Conservation (phyloP, 2,113 vertebrate genomes). For the Myotis davidii region DNA sequence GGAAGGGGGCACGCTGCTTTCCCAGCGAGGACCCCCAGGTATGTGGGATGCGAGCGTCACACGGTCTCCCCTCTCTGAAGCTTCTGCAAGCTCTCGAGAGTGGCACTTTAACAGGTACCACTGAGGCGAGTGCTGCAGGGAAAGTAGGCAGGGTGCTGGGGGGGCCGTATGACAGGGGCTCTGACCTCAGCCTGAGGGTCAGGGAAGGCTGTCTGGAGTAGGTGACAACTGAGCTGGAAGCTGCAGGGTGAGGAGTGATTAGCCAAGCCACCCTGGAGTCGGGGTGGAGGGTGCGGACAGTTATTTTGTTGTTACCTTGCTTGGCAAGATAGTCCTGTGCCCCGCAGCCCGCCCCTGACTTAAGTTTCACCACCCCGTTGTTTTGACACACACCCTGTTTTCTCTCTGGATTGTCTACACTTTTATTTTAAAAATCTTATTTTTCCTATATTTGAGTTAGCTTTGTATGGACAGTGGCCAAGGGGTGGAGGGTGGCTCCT, state of each 20-base stretch:
- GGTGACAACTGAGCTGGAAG: background rate
- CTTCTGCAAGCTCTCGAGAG: background rate
- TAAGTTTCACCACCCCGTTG: background rate
- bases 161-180: rapidly evolving
- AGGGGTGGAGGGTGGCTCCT: background rate
- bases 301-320: background rate
- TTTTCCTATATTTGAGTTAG: background rate
- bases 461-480: background rate
- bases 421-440: background rate
- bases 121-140: background rate
- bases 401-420: background rate
- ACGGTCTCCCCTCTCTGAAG: background rate
- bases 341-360: background rate
- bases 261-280: background rate
- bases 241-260: background rate
- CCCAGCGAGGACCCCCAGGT: background rate
- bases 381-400: background rate
- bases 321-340: background rate
- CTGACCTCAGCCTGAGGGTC: background rate
- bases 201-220: constrained; percentile 24
- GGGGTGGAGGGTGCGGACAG: no score
- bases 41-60: background rate
- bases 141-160: background rate
- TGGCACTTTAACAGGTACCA: background rate
- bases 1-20: background rate